A percentile compares a stretch with the other conserved stretches of the same genome.
Conservation (phyloP, 2,888 invertebrate species). For the Aphrophora alni region DNA sequence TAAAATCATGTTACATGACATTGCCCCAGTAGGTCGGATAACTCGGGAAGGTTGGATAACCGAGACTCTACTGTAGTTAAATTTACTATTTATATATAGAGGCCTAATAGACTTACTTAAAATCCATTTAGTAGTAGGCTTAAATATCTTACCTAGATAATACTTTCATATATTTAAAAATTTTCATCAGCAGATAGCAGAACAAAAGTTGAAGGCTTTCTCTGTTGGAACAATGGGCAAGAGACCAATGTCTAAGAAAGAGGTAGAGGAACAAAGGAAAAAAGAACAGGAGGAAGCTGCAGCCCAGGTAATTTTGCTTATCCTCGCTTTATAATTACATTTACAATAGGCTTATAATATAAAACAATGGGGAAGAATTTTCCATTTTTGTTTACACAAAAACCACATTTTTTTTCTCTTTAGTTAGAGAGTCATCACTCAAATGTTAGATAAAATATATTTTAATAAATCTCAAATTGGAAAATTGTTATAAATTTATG, state of each 20-base stretch:
- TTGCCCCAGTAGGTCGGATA: background rate
- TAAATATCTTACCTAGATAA: background rate
- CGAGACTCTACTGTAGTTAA: background rate
- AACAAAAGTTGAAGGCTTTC: conserved; percentile 78
- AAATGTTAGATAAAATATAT: too few relatives aligned
- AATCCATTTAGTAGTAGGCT: background rate
- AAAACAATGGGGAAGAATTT: too few relatives aligned
- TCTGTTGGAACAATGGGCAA: conserved; percentile 77
- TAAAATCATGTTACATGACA: too few relatives aligned
- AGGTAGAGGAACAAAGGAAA: conserved; percentile 84
- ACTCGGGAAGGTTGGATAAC: background rate
- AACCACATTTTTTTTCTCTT: too few relatives aligned
- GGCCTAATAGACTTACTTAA: background rate
- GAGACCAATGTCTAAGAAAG: conserved; percentile 77
- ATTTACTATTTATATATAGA: too few relatives aligned
- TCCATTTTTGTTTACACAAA: too few relatives aligned
- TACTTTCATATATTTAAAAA: background rate
- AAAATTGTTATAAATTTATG: too few relatives aligned
- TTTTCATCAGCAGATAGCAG: conserved; percentile 62
- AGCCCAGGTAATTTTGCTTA: conserved; percentile 72
- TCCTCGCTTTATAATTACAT: background rate
- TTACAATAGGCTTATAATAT: too few relatives aligned
- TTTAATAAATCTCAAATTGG: too few relatives aligned
- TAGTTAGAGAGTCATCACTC: too few relatives aligned
- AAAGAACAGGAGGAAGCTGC: conserved; percentile 91